These are phyloP conservation scores for Furcifer pardalis DNA, from an alignment of 2,797 vertebrate genomes.

Conservation along the genomic window DNA sequence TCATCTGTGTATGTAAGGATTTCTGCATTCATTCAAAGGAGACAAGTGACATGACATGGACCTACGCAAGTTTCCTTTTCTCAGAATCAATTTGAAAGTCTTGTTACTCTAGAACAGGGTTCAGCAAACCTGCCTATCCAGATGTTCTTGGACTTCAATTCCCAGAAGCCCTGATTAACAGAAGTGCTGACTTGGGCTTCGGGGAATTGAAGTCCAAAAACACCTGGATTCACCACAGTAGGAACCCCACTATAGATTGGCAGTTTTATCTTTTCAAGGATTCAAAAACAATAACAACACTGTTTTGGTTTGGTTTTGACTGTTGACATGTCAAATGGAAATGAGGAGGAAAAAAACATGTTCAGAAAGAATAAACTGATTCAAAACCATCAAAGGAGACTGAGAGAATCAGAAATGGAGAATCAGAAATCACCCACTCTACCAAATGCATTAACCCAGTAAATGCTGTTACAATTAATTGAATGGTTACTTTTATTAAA, in stretches of 20 bases:
- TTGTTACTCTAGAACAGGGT: too few species aligned
- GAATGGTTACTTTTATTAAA: slow-evolving; percentile 43
- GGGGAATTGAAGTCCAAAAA: too few species aligned
- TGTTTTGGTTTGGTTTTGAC: slow-evolving; percentile 15
- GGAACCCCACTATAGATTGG: background rate
- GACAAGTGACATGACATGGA: background rate
- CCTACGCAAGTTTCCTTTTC: background rate
- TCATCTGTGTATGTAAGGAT: background rate
- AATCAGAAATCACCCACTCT: background rate
- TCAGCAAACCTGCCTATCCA: too few species aligned
- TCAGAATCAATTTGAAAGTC: background rate
- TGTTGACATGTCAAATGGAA: slow-evolving; percentile 42
- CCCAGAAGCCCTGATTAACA: too few species aligned
- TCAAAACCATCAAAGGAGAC: slow-evolving; percentile 33
- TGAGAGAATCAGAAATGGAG: background rate
- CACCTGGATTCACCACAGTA: background rate
- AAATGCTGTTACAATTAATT: slow-evolving; percentile 29
- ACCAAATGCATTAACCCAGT: slow-evolving; percentile 18
- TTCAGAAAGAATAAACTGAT: slow-evolving; percentile 18
- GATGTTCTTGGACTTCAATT: too few species aligned
- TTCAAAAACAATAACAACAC: slow-evolving; percentile 16
- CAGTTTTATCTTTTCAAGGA: slow-evolving; percentile 44
- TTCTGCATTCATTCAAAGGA: background rate
- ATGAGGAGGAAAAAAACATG: background rate
- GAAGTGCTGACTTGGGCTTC: too few species aligned